Evolutionary conservation across 1,140 invertebrate species (phyloP).

Genomic region (Drosophila lini): DNA sequence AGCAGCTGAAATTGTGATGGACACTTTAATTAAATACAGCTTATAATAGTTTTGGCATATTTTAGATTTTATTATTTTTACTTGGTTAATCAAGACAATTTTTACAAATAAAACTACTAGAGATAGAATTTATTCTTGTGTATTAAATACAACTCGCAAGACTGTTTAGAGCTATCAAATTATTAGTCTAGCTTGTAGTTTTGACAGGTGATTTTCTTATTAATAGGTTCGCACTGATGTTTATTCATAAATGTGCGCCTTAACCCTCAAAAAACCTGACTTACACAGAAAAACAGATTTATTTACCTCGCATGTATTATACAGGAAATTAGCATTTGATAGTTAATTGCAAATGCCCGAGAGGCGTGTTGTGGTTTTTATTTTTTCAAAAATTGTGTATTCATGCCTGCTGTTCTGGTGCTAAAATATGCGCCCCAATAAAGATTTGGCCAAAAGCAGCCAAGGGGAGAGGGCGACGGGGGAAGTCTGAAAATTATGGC

Average conservation of each 20-base stretch:
- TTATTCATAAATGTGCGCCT: constrained; percentile 31
- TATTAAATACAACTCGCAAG: neutral
- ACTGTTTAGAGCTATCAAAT: neutral
- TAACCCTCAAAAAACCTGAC: constrained; percentile 44
- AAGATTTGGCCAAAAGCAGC: constrained; percentile 48
- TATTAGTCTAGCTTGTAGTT: constrained; percentile 25
- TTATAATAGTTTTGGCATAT: neutral
- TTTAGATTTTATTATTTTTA: neutral
- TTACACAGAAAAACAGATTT: constrained; percentile 41
- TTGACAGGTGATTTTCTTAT: constrained; percentile 53
- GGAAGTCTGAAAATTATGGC: constrained; percentile 30
- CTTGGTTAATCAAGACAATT: neutral
- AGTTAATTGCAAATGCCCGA: constrained; percentile 46
- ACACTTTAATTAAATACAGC: neutral
- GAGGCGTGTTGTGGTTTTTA: constrained; percentile 8
- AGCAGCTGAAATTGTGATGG: neutral
- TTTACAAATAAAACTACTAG: neutral
- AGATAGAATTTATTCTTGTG: neutral
- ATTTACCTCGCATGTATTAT: constrained; percentile 38
- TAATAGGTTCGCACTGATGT: constrained; percentile 38
- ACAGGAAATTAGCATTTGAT: constrained; percentile 62
- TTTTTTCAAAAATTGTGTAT: constrained; percentile 9
- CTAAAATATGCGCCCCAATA: constrained; percentile 49
- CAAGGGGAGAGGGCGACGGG: neutral
- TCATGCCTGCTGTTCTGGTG: constrained; percentile 20